Base-by-base conservation (phyloP, 2,113 vertebrate genomes). In the Nyctibius bracteatus region DNA sequence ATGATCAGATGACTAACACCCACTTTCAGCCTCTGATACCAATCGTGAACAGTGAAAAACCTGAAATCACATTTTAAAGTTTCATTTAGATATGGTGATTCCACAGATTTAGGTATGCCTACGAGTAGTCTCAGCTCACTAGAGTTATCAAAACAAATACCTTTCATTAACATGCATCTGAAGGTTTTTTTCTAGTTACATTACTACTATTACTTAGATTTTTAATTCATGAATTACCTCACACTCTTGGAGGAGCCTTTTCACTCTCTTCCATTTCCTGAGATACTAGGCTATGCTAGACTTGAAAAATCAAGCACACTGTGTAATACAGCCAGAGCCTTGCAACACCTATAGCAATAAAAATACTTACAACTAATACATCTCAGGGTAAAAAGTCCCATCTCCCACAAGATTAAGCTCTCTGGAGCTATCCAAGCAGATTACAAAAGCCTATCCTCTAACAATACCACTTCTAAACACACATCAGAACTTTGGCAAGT, bases 1-100 rank as follows among this genome's bases (percentile, higher is more conserved):
- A 12, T 2, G 2, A 17, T 30, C 3, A n/a, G 12, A 4, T 33
- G 3, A n/a, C n/a, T n/a, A n/a, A n/a, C n/a, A n/a, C 1, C 10
- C 17, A 0, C 47, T 54, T 41, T 4, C 54, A 35, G 15, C 35
- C 68, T 61, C 46, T 28, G n/a, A 5, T 5, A 12, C 6, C 2
- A 7, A 14, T 35, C 3, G 0, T 17, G 19, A 49, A 2, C 0
- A 2, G 23, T 10, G 31, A 39, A 30, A 77, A 88, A 5, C 1
- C 24, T 4, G 2, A 70, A 61, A 33, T 11, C 0, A 0, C 44
- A 2, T 13, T 37, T 67, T 10, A 0, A 6, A 11, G 4, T 13
- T 24, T 27, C 9, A 12, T 2, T 19, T 25, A 6, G 43, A 5
- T 6, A 12, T 0, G 2, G 10, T 2, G 6, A 15, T 21, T 20